A percentile compares a stretch with the other conserved stretches of the same genome.
Evolutionary conservation across 2,888 invertebrate species (phyloP).

Genomic region (Nudaria mundana): DNA sequence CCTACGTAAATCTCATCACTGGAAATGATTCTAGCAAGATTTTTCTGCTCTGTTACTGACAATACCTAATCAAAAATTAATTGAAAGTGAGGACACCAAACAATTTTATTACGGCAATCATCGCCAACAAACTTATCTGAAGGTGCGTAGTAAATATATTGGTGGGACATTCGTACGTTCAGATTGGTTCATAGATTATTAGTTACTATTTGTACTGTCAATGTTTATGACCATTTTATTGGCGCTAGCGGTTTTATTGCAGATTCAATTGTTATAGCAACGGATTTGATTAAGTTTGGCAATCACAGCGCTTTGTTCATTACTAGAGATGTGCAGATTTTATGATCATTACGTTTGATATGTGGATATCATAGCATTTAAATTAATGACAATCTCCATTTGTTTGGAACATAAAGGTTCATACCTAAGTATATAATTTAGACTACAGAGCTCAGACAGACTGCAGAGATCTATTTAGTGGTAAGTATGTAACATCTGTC

Average conservation of each 20-base stretch:
- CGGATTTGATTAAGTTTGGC: constrained; percentile 74
- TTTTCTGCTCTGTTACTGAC: constrained; percentile 1
- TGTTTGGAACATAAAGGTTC: no score
- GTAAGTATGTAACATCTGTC: no score
- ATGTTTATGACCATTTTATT: constrained; percentile 77
- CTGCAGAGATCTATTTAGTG: no score
- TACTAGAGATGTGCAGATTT: constrained; percentile 47
- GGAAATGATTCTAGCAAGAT: no score
- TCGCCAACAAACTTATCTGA: constrained; percentile 45
- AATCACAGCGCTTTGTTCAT: constrained; percentile 61
- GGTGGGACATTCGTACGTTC: constrained; percentile 44
- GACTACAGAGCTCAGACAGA: no score
- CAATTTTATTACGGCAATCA: constrained; percentile 72
- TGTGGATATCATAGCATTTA: constrained; percentile 4
- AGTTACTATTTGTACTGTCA: constrained; percentile 76
- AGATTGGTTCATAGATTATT: constrained; percentile 73
- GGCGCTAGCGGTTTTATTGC: constrained; percentile 70
- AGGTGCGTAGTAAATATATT: constrained; percentile 68
- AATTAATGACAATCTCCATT: no score
- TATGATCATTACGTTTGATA: constrained; percentile 30
- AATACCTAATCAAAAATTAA: constrained; percentile 48
- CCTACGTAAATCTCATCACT: no score
- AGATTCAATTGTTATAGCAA: constrained; percentile 69
- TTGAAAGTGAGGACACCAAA: constrained; percentile 62
- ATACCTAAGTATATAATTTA: no score